A percentile compares a stretch with the other conserved stretches of the same genome.
These are phyloP conservation scores for Drosophila histrio DNA, from an alignment of 2,888 invertebrate genomes.

Conservation along the genomic window DNA sequence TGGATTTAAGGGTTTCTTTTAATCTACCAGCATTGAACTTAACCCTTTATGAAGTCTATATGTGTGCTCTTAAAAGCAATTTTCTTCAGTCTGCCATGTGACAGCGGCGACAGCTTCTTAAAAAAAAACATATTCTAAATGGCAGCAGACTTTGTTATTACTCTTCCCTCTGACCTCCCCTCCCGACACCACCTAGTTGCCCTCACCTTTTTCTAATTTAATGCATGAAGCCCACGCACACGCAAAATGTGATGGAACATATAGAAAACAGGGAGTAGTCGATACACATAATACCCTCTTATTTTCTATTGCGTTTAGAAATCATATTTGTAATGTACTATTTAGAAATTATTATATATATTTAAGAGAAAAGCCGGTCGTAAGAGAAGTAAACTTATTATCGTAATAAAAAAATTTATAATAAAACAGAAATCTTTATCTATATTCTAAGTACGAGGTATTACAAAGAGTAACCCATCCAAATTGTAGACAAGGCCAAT, in stretches of 20 bases:
- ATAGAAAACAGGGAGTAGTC: background rate
- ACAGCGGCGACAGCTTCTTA: conserved; percentile 33
- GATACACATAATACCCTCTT: conserved; percentile 23
- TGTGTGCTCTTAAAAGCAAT: conserved; percentile 37
- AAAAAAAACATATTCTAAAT: conserved; percentile 43
- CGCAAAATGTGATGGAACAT: conserved; percentile 33
- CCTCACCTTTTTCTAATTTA: conserved; percentile 58
- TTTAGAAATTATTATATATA: background rate
- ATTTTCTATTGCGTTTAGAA: too few relatives aligned
- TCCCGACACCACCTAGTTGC: background rate
- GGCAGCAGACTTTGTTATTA: conserved; percentile 22
- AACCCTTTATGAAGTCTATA: conserved; percentile 9
- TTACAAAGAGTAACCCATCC: background rate
- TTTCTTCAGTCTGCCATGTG: conserved; percentile 41
- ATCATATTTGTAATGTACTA: background rate
- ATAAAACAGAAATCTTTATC: background rate
- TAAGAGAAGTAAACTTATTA: too few relatives aligned
- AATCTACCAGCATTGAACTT: background rate
- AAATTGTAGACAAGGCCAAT: background rate
- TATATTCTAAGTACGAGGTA: background rate
- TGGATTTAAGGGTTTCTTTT: background rate
- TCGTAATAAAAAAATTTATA: too few relatives aligned
- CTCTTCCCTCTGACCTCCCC: background rate
- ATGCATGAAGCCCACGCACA: conserved; percentile 66
- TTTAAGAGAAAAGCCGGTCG: too few relatives aligned